Evolutionary conservation across 2,888 invertebrate species (phyloP).

Genomic region (Eucera pruinosa): DNA sequence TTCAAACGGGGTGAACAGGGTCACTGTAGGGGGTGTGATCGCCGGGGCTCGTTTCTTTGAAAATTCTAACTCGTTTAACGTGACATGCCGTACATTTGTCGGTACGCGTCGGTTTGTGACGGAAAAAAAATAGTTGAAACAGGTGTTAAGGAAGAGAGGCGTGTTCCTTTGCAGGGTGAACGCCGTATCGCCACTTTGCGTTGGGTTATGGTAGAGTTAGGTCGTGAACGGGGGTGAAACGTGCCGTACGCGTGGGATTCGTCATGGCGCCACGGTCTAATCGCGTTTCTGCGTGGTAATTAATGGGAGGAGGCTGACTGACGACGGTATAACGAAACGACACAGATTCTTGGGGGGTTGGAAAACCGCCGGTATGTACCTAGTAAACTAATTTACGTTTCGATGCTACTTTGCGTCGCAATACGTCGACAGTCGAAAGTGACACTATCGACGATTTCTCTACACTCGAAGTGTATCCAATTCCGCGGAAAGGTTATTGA

Average conservation of each 20-base stretch:
- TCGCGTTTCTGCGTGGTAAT: slow-evolving; percentile 65
- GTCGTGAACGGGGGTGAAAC: slow-evolving; percentile 34
- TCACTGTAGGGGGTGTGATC: slow-evolving; percentile 62
- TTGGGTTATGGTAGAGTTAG: slow-evolving; percentile 70
- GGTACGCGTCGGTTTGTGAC: not conserved
- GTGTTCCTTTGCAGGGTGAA: slow-evolving; percentile 75
- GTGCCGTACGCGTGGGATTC: slow-evolving; percentile 4
- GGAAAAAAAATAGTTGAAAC: slow-evolving; percentile 66
- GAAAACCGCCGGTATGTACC: not conserved
- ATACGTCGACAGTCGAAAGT: too few relatives aligned
- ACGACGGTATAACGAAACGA: slow-evolving; percentile 30
- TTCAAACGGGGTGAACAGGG: slow-evolving; percentile 67
- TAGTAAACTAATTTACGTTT: not conserved
- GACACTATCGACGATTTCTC: too few relatives aligned
- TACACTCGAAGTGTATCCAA: not conserved
- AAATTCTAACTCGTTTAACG: slow-evolving; percentile 68
- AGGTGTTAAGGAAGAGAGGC: slow-evolving; percentile 79
- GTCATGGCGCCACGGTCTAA: slow-evolving; percentile 55
- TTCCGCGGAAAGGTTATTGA: slow-evolving; percentile 18
- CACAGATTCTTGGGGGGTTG: not conserved
- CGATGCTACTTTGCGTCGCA: too few relatives aligned
- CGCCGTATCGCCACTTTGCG: slow-evolving; percentile 80
- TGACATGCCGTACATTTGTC: slow-evolving; percentile 22
- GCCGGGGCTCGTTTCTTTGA: slow-evolving; percentile 59
- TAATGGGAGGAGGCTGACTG: slow-evolving; percentile 59